Evolutionary conservation across 2,113 vertebrate genomes (phyloP), one percentile per base, ranked within the genome.

Genomic region (Euleptes europaea): DNA sequence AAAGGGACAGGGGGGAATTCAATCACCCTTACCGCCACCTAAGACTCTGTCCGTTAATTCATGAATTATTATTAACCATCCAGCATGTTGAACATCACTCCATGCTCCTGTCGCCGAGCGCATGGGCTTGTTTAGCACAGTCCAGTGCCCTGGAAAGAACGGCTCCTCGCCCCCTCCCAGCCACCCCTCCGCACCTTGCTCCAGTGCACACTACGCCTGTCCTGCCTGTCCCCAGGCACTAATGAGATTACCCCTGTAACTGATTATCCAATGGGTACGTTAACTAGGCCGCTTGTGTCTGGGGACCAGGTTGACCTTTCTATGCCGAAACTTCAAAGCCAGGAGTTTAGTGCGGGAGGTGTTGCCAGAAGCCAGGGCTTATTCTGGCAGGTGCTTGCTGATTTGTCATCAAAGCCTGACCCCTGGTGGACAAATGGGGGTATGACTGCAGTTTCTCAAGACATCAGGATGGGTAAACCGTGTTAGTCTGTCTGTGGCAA

Each of bases 221-320:
- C 78, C 65, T 75, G 81, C 2, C 86, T 84, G 88, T 91, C 93
- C 94, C 82, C 92, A 28, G 94, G 92, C 90, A 40, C 93, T 90
- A 92, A 91, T 90, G 90, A 86, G 91, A 93, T 92, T 88, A 83
- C 86, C 77, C 35, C 84, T 42, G 49, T 79, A 86, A 57, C 88
- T 42, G 84, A 92, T 93, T 91, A 88, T 90, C 86, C 42, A 76
- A 8, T 28, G 84, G 82, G 88, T 73, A 44, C 88, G 88, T 90
- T 92, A 91, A 90, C 89, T 88, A 92, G 13, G 78, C 91, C 89
- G 80, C 90, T 88, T 82, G 38, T 76, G 44, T 90, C 91, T 89
- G 86, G 13, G 77, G 82, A 87, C 69, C 82, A 88, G 87, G 91
- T 88, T 93, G 91, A 89, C 89, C 94, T 92, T 92, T 92, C 21